phyloP scores from a whole-genome alignment of 2,888 invertebrate genomes.

The Pardosa pseudoannulata region DNA sequence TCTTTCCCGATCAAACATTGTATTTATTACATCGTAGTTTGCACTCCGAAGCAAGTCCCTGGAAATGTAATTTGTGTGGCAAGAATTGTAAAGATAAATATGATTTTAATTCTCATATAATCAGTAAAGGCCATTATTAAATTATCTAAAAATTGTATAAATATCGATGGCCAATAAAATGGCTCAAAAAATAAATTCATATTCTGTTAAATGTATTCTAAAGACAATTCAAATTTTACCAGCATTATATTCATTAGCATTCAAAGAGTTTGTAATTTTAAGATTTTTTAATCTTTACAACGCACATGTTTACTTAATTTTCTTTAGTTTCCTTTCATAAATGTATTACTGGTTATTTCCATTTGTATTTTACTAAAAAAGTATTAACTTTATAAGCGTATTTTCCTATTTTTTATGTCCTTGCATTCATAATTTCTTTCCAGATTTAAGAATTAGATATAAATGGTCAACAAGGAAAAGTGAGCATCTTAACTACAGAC shows the following conservation, averaged over 20 bases:
- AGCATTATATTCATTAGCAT: not conserved
- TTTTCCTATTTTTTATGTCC: too few relatives aligned
- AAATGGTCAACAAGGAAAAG: too few relatives aligned
- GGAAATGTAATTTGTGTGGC: slow-evolving; percentile 98
- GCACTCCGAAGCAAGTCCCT: slow-evolving; percentile 97
- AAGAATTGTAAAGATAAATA: slow-evolving; percentile 96
- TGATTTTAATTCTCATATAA: slow-evolving; percentile 96
- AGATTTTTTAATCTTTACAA: not conserved
- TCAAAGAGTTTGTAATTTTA: not conserved
- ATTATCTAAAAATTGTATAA: slow-evolving; percentile 6
- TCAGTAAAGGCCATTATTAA: slow-evolving; percentile 93
- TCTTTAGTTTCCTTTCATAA: not conserved
- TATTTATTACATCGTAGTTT: slow-evolving; percentile 98
- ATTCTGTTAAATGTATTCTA: not conserved
- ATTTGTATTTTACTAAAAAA: too few relatives aligned
- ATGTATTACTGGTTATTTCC: too few relatives aligned
- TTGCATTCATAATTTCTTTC: too few relatives aligned
- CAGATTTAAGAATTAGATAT: too few relatives aligned
- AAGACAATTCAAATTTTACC: not conserved
- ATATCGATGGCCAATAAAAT: not conserved
- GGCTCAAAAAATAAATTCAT: not conserved
- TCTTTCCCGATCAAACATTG: slow-evolving; percentile 95
- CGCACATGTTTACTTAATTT: slow-evolving; percentile 13
- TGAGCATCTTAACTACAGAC: too few relatives aligned
- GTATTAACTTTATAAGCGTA: too few relatives aligned